These are phyloP conservation scores for Diarsia rubi DNA, from an alignment of 2,888 invertebrate genomes.

Conservation along the genomic window DNA sequence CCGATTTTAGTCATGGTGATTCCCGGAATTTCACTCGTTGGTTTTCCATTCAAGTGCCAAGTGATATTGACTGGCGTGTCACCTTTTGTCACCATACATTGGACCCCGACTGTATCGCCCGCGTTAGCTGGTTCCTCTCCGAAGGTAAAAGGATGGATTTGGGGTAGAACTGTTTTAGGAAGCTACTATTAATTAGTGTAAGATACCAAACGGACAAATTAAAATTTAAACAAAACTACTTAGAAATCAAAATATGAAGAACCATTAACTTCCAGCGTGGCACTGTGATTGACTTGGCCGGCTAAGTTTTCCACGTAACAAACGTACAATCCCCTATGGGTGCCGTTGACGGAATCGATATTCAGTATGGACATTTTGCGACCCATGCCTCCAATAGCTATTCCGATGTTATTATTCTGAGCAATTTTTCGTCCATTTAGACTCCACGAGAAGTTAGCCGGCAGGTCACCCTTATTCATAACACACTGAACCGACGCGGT, in stretches of 20 bases:
- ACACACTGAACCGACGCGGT: slow-evolving; percentile 94
- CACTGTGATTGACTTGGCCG: slow-evolving; percentile 93
- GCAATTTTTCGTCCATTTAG: slow-evolving; percentile 90
- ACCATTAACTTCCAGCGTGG: slow-evolving; percentile 94
- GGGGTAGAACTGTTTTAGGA: slow-evolving; percentile 92
- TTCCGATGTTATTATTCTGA: slow-evolving; percentile 90
- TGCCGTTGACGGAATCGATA: slow-evolving; percentile 93
- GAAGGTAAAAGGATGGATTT: slow-evolving; percentile 94
- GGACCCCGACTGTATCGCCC: slow-evolving; percentile 94
- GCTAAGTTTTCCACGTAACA: slow-evolving; percentile 94
- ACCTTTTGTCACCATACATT: slow-evolving; percentile 95
- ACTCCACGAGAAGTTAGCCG: slow-evolving; percentile 94
- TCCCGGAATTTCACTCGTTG: slow-evolving; percentile 89
- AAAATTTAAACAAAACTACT: slow-evolving; percentile 66
- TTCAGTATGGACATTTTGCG: slow-evolving; percentile 92
- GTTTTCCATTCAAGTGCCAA: slow-evolving; percentile 94
- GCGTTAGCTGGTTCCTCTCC: slow-evolving; percentile 95
- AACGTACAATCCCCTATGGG: slow-evolving; percentile 94
- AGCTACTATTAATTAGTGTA: slow-evolving; percentile 53
- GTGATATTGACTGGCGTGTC: slow-evolving; percentile 94
- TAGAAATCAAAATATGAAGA: slow-evolving; percentile 70
- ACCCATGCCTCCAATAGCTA: slow-evolving; percentile 92
- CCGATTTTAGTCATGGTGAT: slow-evolving; percentile 91
- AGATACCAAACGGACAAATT: slow-evolving; percentile 55
- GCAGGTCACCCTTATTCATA: slow-evolving; percentile 95